Evolutionary conservation across 1,140 invertebrate genomes (phyloP), one percentile per base, ranked within the genome.

Genomic region (Brachionus plicatilis): DNA sequence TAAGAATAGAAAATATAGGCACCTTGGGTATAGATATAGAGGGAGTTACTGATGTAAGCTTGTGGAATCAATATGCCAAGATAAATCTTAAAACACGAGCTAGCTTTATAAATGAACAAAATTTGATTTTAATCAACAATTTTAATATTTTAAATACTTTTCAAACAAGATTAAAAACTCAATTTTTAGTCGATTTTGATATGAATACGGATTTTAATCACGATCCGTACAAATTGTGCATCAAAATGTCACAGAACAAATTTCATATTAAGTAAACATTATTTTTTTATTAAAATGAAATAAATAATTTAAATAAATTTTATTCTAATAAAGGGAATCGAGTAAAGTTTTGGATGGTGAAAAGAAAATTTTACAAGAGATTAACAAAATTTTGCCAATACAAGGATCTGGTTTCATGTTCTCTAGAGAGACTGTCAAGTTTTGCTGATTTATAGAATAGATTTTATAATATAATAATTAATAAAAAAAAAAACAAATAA

Each of bases 61-160:
- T 76, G 47, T 76, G 72, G 72, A 50, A 20, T n/a, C 72, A 76
- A 76, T 50, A 76, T 12, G 72, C 72, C 8, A 76, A 76, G 27
- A 50, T 76, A 47, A 76, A 76, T 9, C 20, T 76, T 6, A 76
- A 76, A 76, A 76, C 72, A 6, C n/a, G 17, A 72, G 68, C 68
- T 12, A 72, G 68, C 43, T 43, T 72, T 9, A 43, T 72, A 2
- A 72, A 72, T 3, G 43, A 76, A 50, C 72, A 76, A 76, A 47
- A 76, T 27, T 76, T 76, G 17, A 50, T 9, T 29, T 47, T 76
- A n/a, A 76, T 76, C 3, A 76, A 29, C 20, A 37, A 76, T 50
- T 27, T 53, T 11, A 53, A 76, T 14, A 47, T 50, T 50, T 50
- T 76, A 17, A 76, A 76, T 47, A 24, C 43, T 47, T 1, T 76